These are phyloP conservation scores for Orchesella cincta DNA, from an alignment of 1,140 invertebrate genomes.

Conservation along the genomic window DNA sequence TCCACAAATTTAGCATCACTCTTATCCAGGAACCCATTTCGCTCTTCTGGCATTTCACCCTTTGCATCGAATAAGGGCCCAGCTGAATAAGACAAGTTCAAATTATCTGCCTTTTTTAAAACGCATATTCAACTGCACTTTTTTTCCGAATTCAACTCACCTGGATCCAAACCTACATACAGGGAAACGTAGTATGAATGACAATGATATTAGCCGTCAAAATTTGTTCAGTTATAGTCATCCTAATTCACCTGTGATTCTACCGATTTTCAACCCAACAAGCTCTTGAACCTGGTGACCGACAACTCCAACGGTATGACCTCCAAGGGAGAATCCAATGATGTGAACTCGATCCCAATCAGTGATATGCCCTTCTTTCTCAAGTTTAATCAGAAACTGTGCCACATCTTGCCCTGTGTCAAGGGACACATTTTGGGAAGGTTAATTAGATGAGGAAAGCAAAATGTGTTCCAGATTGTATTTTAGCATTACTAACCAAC, in stretches of 20 bases:
- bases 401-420: slow-evolving; percentile 1
- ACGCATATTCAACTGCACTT: too few species aligned
- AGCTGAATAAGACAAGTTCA: not conserved
- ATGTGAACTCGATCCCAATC: slow-evolving; percentile 11
- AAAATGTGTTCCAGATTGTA: not conserved
- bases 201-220: not conserved
- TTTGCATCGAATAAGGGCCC: not conserved
- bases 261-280: not conserved
- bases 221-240: not conserved
- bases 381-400: not conserved
- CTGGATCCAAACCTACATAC: slow-evolving; percentile 1
- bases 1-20: slow-evolving; percentile 1
- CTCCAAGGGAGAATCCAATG: slow-evolving; percentile 3
- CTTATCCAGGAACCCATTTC: not conserved
- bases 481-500: not conserved
- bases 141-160: too few species aligned
- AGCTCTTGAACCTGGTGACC: not conserved
- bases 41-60: not conserved
- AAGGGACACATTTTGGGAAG: too few species aligned
- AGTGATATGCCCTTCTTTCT: not conserved
- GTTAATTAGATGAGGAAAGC: not conserved
- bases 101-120: too few species aligned
- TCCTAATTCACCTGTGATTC: slow-evolving; percentile 1
- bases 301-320: not conserved
- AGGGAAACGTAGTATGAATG: not conserved